Conservation (phyloP, 2,797 vertebrate species). For the Betta splendens region DNA sequence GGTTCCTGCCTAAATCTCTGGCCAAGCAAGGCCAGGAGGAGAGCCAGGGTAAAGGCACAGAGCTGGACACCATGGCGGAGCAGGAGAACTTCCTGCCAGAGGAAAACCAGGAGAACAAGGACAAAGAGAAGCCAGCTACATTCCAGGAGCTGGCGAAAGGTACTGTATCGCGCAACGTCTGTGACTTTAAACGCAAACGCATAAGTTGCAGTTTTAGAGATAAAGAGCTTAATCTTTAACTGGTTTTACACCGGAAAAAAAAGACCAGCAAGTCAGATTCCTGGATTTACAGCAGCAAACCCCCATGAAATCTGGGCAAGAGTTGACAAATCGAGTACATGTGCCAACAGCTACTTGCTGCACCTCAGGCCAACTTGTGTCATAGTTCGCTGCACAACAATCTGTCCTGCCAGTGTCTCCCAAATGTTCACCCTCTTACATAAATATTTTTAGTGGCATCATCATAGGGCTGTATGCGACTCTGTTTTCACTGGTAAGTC, state of each 20-base stretch:
- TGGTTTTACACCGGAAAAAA: background rate
- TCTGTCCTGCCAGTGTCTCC: background rate
- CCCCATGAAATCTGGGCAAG: background rate
- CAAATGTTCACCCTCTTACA: background rate
- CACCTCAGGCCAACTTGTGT: background rate
- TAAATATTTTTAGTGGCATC: too few species aligned
- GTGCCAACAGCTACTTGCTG: background rate
- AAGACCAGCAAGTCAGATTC: background rate
- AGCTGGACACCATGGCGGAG: conserved; percentile 53
- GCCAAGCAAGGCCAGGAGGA: conserved; percentile 74
- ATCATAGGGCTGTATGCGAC: too few species aligned
- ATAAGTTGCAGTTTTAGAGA: background rate
- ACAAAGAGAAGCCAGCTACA: conserved; percentile 54
- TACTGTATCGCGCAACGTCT: conserved; percentile 29
- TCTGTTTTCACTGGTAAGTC: too few species aligned
- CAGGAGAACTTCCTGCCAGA: conserved; percentile 76
- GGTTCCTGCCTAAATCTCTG: conserved; percentile 85
- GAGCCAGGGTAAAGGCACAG: conserved; percentile 43
- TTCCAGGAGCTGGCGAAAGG: conserved; percentile 79
- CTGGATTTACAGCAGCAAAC: background rate
- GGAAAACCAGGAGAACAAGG: conserved; percentile 37
- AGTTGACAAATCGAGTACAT: conserved; percentile 16
- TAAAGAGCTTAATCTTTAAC: conserved; percentile 46
- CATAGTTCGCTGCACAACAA: background rate
- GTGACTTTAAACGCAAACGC: background rate